Evolutionary conservation across 2,888 invertebrate species (phyloP).

Genomic region (Pimpla rufipes): DNA sequence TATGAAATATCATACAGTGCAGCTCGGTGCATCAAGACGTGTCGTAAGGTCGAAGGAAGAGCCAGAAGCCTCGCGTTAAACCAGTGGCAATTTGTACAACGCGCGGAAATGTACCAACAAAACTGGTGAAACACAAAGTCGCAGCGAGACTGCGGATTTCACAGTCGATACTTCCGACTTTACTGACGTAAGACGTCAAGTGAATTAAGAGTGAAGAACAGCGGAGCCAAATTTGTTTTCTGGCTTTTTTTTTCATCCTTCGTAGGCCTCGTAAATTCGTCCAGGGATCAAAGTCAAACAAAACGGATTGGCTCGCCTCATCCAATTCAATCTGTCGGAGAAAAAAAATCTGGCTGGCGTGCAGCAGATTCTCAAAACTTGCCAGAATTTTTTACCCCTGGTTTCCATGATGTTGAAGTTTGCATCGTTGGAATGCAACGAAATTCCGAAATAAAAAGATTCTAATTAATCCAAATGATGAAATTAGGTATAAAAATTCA

Average conservation of each 20-base stretch:
- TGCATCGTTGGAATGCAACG: background rate
- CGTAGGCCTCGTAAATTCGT: slow-evolving; percentile 30
- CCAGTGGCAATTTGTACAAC: slow-evolving; percentile 8
- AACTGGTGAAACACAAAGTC: background rate
- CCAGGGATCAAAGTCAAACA: slow-evolving; percentile 50
- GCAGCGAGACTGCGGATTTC: background rate
- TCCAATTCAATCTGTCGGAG: slow-evolving; percentile 37
- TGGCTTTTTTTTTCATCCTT: background rate
- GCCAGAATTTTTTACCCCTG: slow-evolving; percentile 22
- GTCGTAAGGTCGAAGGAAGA: slow-evolving; percentile 29
- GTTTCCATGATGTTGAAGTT: background rate
- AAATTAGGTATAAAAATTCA: no score
- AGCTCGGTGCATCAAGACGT: slow-evolving; percentile 1
- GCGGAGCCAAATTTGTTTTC: slow-evolving; percentile 34
- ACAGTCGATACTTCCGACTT: background rate
- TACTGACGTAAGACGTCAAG: slow-evolving; percentile 1
- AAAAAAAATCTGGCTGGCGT: slow-evolving; percentile 18
- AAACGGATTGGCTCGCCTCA: slow-evolving; percentile 34
- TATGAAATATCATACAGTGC: slow-evolving; percentile 27
- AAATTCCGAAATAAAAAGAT: no score
- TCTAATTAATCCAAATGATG: no score
- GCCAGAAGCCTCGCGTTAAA: background rate
- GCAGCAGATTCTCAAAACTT: slow-evolving; percentile 18
- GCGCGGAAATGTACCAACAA: background rate
- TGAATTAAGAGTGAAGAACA: background rate